A percentile compares a stretch with the other conserved stretches of the same genome.
These are phyloP conservation scores for Asobara japonica DNA, from an alignment of 1,140 invertebrate species.

Conservation along the genomic window DNA sequence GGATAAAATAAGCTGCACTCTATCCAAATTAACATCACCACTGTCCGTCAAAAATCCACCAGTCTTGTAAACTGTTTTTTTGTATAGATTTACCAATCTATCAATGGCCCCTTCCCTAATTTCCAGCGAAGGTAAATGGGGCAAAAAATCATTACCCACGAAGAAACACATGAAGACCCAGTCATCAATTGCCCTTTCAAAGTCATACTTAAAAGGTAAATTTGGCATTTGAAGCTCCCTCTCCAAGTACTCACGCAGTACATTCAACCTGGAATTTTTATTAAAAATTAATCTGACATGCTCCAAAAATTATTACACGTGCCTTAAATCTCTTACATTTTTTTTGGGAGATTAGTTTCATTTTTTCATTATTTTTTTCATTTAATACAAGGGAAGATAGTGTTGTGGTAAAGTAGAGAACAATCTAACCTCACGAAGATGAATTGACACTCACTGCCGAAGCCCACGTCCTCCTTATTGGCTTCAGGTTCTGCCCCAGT, in stretches of 20 bases:
- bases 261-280: too few relatives aligned
- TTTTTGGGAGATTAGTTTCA: too few relatives aligned
- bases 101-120: slow-evolving; percentile 99
- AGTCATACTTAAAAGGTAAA: slow-evolving; percentile 90
- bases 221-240: slow-evolving; percentile 92
- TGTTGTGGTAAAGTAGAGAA: too few relatives aligned
- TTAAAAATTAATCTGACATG: too few relatives aligned
- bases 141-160: slow-evolving; percentile 99
- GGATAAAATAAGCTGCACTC: slow-evolving; percentile 94
- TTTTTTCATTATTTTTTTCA: too few relatives aligned
- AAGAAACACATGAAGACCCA: slow-evolving; percentile 99
- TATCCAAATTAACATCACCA: slow-evolving; percentile 90
- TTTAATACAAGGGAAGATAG: too few relatives aligned
- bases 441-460: slow-evolving; percentile 80
- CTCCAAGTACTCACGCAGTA: slow-evolving; percentile 95
- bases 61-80: slow-evolving; percentile 94
- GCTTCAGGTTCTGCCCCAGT: slow-evolving; percentile 72
- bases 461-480: slow-evolving; percentile 68
- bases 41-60: slow-evolving; percentile 95
- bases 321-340: too few relatives aligned
- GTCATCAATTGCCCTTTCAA: slow-evolving; percentile 93
- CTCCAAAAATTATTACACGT: too few relatives aligned
- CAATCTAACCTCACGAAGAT: slow-evolving; percentile 94
- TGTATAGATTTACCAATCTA: slow-evolving; percentile 92
- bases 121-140: slow-evolving; percentile 97